Evolutionary conservation across 1,140 invertebrate genomes (phyloP), one percentile per base, ranked within the genome.

Genomic region (Bradynema listronoti): DNA sequence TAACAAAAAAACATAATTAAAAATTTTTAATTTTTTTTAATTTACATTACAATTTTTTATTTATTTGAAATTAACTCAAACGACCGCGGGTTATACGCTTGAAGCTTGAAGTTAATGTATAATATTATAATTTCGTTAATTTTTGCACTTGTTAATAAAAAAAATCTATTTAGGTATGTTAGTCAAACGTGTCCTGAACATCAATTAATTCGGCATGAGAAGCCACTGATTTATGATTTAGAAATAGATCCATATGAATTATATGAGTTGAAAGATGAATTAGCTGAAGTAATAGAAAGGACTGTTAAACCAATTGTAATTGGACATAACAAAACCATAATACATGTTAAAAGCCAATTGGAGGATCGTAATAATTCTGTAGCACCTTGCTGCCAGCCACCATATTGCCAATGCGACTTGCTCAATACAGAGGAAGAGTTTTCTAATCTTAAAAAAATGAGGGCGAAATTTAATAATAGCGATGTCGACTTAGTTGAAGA

Each of bases 111-210:
- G n/a, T n/a, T n/a, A n/a, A n/a, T n/a, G 19, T 39, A 39, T 39
- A 39, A 39, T 11, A 39, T 39, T 39, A 19, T 39, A 39, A 11
- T 11, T 39, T 39, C 11, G 11, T 39, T 11, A 39, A 39, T 39
- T 11, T 11, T 39, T 19, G 36, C 19, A 39, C 36, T 11, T 39
- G 19, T 11, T 11, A 39, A 19, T 19, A 39, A 11, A 39, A 11
- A 39, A 11, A 39, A 11, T 39, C 36, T 39, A 39, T 50, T 29
- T 25, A 77, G 72, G 72, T 75, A 75, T 51, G 65, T 76, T n/a
- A 61, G 55, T 2, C 73, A 76, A 63, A 76, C 68, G 9, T 76
- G 73, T 41, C 75, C 75, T 11, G 72, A 78, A 36, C 46, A 53
- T 32, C 57, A 78, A 33, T 56, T 76, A 24, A 65, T 63, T 24